Base-by-base conservation (phyloP, 2,797 vertebrate genomes). In the Halcyon leucocephala region DNA sequence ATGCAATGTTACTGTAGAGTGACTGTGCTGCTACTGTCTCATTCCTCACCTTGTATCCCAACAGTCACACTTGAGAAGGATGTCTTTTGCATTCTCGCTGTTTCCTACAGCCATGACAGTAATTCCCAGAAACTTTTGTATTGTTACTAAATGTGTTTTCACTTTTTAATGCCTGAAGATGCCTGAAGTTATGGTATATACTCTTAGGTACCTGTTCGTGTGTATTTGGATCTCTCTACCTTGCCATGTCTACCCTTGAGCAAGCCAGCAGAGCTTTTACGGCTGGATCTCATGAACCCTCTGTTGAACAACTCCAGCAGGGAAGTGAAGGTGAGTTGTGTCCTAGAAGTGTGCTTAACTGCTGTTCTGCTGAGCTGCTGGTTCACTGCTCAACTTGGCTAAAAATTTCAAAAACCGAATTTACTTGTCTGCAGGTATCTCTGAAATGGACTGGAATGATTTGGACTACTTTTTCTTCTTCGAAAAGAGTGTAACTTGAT, bases 221-320 rank as follows among this genome's bases (percentile, higher is more conserved):
- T 99, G 46, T 99, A 99, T 97, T 94, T 99, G 98, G 99, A 99
- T 97, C 98, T 99, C 9, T 98, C 99, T 48, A 99, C 99, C 0
- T 97, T 99, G 94, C 98, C 98, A 6, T 99, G 99, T 93, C 72
- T 96, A 44, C 98, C 98, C 91, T 97, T 99, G 97, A 99, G 99
- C 92, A 97, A 99, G 83, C 98, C 98, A 81, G 97, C 98, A 94
- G 99, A 99, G 97, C 98, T 99, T 42, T 98, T 99, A 95, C 97
- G 98, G 89, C 97, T 99, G 5, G 98, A 99, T 97, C 98, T 99
- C 31, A 99, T 99, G 99, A 98, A 98, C 70, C 97, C 98, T 16
- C 98, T 96, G 21, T 96, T 98, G 74, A 99, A 99, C 97, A 99
- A 98, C 90, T 98, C 98, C 2, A 97, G 96, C 96, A 98, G 98